Percentiles rank a stretch among this genome's conserved stretches.
These are phyloP conservation scores for Pycnonotus jocosus DNA, from an alignment of 2,113 vertebrate genomes.

Conservation along the genomic window DNA sequence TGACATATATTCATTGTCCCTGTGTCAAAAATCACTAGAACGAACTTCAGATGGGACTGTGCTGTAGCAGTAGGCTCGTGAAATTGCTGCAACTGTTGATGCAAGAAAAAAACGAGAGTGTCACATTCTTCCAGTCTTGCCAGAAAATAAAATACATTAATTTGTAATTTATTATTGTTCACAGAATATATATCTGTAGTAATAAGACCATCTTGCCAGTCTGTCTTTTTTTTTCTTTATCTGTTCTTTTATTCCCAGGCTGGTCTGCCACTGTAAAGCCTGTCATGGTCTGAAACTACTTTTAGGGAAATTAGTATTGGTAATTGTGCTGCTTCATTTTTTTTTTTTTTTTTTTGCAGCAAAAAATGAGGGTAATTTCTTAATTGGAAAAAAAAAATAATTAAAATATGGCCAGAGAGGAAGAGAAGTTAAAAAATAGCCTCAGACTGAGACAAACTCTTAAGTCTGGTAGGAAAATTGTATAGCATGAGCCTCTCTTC, in stretches of 20 bases:
- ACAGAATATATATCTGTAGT: accelerated
- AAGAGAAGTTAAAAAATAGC: not conserved
- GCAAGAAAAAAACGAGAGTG: not conserved
- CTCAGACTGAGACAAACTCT: not conserved
- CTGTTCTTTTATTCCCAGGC: not conserved
- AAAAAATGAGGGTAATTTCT: not conserved
- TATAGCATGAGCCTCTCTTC: not conserved
- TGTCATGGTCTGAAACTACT: not conserved
- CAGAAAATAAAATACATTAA: not conserved
- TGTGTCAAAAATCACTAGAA: not conserved
- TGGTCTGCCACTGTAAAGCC: not conserved
- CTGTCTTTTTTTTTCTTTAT: not conserved
- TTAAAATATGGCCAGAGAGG: not conserved
- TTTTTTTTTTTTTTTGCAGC: accelerated
- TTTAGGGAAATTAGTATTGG: not conserved
- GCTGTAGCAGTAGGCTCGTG: not conserved
- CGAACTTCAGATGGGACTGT: not conserved
- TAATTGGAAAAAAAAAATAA: not conserved
- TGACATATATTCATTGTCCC: accelerated
- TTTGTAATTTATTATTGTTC: not conserved
- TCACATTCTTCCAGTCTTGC: not conserved
- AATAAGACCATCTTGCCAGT: not conserved
- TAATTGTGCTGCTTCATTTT: not conserved
- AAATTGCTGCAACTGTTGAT: not conserved
- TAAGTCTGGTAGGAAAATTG: not conserved